Percentiles rank a stretch among this genome's conserved stretches.
Evolutionary conservation across 2,113 vertebrate genomes (phyloP).

Genomic region (Alligator mississippiensis): DNA sequence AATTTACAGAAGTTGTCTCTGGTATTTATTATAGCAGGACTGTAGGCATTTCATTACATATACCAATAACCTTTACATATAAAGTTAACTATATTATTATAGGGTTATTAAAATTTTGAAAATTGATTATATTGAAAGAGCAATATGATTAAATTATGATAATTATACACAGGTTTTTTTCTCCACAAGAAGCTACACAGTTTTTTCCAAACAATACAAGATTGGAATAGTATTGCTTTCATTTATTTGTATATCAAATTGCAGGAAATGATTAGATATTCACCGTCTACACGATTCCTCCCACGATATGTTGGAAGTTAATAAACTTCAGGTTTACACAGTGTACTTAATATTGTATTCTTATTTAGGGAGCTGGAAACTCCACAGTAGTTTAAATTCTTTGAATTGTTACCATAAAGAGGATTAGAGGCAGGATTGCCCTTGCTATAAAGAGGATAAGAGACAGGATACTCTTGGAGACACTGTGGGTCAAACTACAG

Average conservation of each 20-base stretch:
- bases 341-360: neutral
- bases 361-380: neutral
- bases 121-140: neutral
- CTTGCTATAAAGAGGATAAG: too few species aligned
- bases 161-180: neutral
- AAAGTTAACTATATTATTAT: neutral
- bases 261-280: neutral
- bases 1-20: neutral
- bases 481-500: too few species aligned
- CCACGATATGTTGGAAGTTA: conserved; percentile 12
- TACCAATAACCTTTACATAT: neutral
- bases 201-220: neutral
- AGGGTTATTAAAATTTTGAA: neutral
- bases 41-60: neutral
- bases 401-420: too few species aligned
- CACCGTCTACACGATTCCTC: neutral
- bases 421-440: too few species aligned
- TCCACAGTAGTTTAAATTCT: neutral
- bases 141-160: neutral
- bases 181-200: neutral
- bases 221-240: neutral
- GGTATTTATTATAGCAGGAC: neutral
- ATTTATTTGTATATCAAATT: conserved; percentile 31
- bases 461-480: too few species aligned
- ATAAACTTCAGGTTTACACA: neutral